Evolutionary conservation across 1,140 invertebrate species (phyloP).

Genomic region (Tetramorium simillimum): DNA sequence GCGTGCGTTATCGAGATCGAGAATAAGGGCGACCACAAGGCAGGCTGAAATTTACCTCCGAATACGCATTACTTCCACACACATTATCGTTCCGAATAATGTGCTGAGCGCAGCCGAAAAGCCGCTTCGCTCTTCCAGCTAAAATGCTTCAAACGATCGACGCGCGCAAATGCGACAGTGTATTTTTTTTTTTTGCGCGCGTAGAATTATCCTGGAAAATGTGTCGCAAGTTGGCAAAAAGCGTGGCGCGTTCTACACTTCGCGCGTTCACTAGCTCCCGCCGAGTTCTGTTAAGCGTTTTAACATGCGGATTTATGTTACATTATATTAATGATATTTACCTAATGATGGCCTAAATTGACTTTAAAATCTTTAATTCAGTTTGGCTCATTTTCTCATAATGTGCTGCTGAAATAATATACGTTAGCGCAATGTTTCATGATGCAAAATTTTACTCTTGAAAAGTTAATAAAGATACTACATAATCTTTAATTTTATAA

Average conservation of each 20-base stretch:
- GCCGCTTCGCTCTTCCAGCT: neutral
- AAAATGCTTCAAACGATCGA: slow-evolving; percentile 17
- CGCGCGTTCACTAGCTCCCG: neutral
- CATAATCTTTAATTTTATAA: neutral
- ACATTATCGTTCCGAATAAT: slow-evolving; percentile 43
- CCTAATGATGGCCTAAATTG: slow-evolving; percentile 19
- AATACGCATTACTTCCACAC: neutral
- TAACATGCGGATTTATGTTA: slow-evolving; percentile 4
- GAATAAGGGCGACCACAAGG: neutral
- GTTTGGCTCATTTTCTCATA: neutral
- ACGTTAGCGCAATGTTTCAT: neutral
- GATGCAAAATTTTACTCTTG: neutral
- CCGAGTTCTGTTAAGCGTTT: neutral
- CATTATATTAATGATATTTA: slow-evolving; percentile 20
- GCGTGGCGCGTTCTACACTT: neutral
- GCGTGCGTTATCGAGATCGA: slow-evolving; percentile 8
- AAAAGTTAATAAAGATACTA: neutral
- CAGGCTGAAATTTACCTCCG: neutral
- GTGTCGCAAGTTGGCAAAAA: slow-evolving; percentile 4
- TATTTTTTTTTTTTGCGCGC: neutral
- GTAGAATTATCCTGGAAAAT: slow-evolving; percentile 20
- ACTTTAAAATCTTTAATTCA: slow-evolving; percentile 32
- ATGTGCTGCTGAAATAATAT: neutral
- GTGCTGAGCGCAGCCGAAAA: slow-evolving; percentile 1
- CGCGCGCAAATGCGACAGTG: neutral